A percentile compares a stretch with the other conserved stretches of the same genome.
Evolutionary conservation across 1,140 invertebrate species (phyloP).

Genomic region (Trypoxylus dichotomus): DNA sequence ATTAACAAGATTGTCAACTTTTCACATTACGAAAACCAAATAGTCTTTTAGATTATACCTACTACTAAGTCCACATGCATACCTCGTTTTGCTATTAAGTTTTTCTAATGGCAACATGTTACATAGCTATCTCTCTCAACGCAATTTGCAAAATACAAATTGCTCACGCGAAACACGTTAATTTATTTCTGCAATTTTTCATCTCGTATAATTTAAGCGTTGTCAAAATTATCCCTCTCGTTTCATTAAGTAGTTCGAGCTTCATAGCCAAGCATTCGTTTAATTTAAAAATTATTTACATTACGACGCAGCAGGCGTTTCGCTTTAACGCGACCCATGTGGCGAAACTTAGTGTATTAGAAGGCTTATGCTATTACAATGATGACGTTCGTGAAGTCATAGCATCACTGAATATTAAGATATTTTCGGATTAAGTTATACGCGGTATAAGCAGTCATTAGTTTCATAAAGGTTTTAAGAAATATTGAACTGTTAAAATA

Average conservation of each 20-base stretch:
- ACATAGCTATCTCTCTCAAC: too few relatives aligned
- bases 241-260: conserved; percentile 14
- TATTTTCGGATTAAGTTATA: conserved; percentile 9
- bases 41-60: too few relatives aligned
- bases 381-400: conserved; percentile 9
- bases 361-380: conserved; percentile 6
- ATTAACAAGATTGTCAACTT: too few relatives aligned
- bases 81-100: too few relatives aligned
- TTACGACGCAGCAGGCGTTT: conserved; percentile 9
- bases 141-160: background rate
- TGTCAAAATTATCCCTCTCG: background rate
- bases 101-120: too few relatives aligned
- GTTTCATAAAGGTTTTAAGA: too few relatives aligned
- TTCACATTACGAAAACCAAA: too few relatives aligned
- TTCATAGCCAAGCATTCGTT: background rate
- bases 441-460: too few relatives aligned
- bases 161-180: too few relatives aligned
- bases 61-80: too few relatives aligned
- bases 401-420: background rate
- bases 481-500: too few relatives aligned
- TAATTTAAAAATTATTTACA: conserved; percentile 25
- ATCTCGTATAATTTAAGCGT: background rate
- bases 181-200: background rate
- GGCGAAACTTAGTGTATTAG: conserved; percentile 9
- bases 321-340: conserved; percentile 12